Evolutionary conservation across 2,797 vertebrate species (phyloP).

Genomic region (Rhincodon typus): DNA sequence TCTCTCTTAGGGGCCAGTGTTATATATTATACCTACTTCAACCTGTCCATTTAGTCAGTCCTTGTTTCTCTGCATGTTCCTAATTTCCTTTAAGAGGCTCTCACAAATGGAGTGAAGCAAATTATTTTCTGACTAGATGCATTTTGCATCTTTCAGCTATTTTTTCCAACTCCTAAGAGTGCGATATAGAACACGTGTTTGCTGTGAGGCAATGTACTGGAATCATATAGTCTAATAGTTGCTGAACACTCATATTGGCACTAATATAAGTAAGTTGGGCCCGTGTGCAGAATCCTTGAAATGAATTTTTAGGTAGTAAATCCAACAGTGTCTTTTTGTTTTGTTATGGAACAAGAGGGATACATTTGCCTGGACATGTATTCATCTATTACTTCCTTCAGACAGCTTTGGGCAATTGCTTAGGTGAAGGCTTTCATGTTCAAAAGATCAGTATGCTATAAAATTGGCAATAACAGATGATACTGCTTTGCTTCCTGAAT

Average conservation of each 20-base stretch:
- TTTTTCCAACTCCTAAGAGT: conserved; percentile 12
- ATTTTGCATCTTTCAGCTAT: background rate
- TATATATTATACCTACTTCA: conserved; percentile 35
- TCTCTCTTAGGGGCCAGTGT: conserved; percentile 1
- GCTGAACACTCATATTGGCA: conserved; percentile 3
- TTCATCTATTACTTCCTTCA: background rate
- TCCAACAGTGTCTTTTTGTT: conserved; percentile 9
- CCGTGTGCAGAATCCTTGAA: conserved; percentile 5
- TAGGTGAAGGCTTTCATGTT: background rate
- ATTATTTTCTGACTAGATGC: conserved; percentile 27
- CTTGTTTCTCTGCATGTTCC: background rate
- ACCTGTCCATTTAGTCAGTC: conserved; percentile 24
- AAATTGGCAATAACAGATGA: background rate
- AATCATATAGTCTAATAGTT: conserved; percentile 17
- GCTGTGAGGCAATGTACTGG: background rate
- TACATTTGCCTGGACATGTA: background rate
- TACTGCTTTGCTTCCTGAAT: background rate
- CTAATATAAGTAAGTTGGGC: background rate
- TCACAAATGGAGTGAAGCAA: conserved; percentile 15
- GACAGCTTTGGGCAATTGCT: background rate
- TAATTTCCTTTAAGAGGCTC: conserved; percentile 26
- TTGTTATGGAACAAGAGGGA: conserved; percentile 12
- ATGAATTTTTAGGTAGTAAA: background rate
- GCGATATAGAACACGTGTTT: background rate
- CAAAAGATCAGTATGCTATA: background rate